Evolutionary conservation across 2,113 vertebrate genomes (phyloP).

Genomic region (Aegithalos caudatus): DNA sequence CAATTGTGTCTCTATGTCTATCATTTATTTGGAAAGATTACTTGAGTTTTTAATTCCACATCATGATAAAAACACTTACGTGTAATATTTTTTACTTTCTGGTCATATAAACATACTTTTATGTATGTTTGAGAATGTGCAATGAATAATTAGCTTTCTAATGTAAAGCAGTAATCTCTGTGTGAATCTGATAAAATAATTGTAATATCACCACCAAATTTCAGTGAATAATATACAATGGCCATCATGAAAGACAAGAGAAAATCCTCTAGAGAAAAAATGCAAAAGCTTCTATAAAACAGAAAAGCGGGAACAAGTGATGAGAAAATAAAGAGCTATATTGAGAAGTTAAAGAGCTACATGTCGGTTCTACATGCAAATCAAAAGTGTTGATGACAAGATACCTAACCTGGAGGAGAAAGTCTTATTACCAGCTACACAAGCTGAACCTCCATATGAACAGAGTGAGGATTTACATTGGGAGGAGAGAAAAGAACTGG

Average conservation of each 20-base stretch:
- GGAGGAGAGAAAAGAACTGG: not conserved
- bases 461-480: not conserved
- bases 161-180: not conserved
- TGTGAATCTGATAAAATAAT: not conserved
- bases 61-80: not conserved
- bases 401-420: not conserved
- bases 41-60: not conserved
- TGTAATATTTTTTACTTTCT: not conserved
- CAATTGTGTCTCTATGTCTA: not conserved
- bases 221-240: not conserved
- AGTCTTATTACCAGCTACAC: not conserved
- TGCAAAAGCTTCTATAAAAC: not conserved
- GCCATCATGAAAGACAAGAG: not conserved
- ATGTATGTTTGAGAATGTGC: not conserved
- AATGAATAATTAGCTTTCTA: not conserved
- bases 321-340: no score
- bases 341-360: no score
- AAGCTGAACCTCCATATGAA: not conserved
- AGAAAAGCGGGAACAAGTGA: not conserved
- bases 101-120: not conserved
- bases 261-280: not conserved
- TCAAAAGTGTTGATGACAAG: not conserved
- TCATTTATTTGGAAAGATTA: not conserved
- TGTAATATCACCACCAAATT: not conserved
- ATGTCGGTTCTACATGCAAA: not conserved